Conservation (phyloP, 2,797 vertebrate genomes). For the Poeciliopsis turneri region DNA sequence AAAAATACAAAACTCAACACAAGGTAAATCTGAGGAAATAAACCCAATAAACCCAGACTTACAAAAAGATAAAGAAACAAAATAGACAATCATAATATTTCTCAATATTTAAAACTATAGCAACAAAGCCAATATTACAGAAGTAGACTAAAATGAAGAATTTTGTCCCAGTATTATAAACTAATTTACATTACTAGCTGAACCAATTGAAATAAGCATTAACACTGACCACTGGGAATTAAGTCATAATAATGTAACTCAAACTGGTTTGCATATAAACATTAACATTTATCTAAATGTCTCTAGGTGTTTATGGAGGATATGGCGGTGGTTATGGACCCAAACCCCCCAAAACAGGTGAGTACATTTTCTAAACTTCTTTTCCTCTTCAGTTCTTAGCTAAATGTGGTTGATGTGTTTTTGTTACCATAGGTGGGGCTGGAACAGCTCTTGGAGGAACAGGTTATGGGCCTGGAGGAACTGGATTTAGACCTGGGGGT, state of each 20-base stretch:
- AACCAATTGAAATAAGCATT: conserved; percentile 20
- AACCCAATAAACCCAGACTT: neutral
- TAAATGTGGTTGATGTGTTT: conserved; percentile 11
- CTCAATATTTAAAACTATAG: neutral
- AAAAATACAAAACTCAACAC: conserved; percentile 13
- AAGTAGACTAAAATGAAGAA: conserved; percentile 21
- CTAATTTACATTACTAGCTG: conserved; percentile 26
- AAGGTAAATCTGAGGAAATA: conserved; percentile 3
- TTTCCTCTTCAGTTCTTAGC: neutral
- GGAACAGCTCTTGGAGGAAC: conserved; percentile 51
- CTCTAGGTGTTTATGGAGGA: conserved; percentile 59
- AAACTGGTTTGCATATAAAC: neutral
- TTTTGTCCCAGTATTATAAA: conserved; percentile 26
- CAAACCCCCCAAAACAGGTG: conserved; percentile 80
- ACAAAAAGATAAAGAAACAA: neutral
- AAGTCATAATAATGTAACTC: neutral
- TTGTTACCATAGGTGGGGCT: conserved; percentile 43
- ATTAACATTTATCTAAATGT: neutral
- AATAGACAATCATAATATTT: neutral
- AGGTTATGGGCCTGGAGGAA: conserved; percentile 47
- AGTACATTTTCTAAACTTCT: neutral
- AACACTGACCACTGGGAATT: neutral
- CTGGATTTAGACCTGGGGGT: conserved; percentile 44
- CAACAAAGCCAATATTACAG: neutral
- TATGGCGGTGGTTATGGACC: conserved; percentile 60